Conservation (phyloP, 2,113 vertebrate genomes). For the Delphinapterus leucas region DNA sequence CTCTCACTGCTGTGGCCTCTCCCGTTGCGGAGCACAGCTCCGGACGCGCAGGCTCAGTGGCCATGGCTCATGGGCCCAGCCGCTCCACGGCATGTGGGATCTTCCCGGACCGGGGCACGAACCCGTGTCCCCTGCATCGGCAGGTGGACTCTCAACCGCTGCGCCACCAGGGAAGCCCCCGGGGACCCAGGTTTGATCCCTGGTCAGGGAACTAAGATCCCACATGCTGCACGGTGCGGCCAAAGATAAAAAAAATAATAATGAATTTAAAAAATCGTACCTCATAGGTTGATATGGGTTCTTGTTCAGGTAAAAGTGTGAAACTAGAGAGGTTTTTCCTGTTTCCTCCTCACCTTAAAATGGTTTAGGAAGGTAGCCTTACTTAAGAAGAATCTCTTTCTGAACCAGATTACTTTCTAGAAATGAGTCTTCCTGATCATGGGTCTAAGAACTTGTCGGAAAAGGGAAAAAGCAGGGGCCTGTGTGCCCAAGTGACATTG, state of each 20-base stretch:
- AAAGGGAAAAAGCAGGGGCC: not conserved
- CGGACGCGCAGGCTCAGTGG: no score
- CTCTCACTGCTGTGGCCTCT: no score
- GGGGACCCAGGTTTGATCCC: not conserved
- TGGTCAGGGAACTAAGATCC: not conserved
- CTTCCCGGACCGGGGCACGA: no score
- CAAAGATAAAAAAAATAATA: not conserved
- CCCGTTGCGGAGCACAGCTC: no score
- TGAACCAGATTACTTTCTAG: not conserved
- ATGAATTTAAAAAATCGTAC: not conserved
- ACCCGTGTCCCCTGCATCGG: no score
- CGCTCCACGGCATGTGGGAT: no score
- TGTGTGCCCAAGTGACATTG: not conserved
- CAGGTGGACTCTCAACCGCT: no score
- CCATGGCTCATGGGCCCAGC: no score
- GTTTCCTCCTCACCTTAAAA: not conserved
- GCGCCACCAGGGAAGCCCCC: no score
- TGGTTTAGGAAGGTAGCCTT: not conserved
- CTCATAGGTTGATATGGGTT: not conserved
- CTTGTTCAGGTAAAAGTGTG: not conserved
- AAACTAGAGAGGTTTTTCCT: not conserved
- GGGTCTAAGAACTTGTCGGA: not conserved
- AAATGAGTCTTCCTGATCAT: not conserved
- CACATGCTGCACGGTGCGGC: accelerated
- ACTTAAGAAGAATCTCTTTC: not conserved